phyloP scores from a whole-genome alignment of 2,797 vertebrate species.

The Phyllotis vaccarum region DNA sequence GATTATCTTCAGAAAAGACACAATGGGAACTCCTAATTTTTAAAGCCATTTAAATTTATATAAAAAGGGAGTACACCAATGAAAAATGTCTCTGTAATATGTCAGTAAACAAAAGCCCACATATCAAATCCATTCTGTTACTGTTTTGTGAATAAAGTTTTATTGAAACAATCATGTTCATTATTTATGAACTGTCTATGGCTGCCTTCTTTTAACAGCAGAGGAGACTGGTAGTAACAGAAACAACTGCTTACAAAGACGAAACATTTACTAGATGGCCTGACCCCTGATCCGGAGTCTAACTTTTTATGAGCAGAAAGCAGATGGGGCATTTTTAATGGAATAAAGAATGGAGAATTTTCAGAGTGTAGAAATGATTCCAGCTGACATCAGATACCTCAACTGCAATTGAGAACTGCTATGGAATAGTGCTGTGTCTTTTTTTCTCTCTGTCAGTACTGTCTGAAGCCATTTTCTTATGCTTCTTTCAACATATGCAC shows the following conservation, averaged over 20 bases:
- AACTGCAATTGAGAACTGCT: slow-evolving; percentile 34
- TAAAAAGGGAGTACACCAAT: slow-evolving; percentile 36
- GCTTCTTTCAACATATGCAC: background rate
- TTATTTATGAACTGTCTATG: background rate
- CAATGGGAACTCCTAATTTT: slow-evolving; percentile 35
- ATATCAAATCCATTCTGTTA: background rate
- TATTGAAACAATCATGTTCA: background rate
- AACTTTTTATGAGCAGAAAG: slow-evolving; percentile 14
- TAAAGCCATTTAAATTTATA: slow-evolving; percentile 24
- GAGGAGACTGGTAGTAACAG: background rate
- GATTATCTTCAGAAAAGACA: slow-evolving; percentile 31
- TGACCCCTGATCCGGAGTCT: background rate
- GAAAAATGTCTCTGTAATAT: slow-evolving; percentile 9
- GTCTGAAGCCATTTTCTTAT: slow-evolving; percentile 1
- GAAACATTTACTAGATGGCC: background rate
- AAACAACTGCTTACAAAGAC: background rate
- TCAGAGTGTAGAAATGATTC: background rate
- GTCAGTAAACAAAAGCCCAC: slow-evolving; percentile 11
- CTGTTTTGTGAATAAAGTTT: slow-evolving; percentile 41
- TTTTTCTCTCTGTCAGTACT: background rate
- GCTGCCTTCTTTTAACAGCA: slow-evolving; percentile 49
- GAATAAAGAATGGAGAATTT: background rate
- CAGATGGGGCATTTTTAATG: background rate
- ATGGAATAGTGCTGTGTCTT: background rate
- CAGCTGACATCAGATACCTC: background rate